Base-by-base conservation (phyloP, 2,113 vertebrate species). In the Lanius ludovicianus region DNA sequence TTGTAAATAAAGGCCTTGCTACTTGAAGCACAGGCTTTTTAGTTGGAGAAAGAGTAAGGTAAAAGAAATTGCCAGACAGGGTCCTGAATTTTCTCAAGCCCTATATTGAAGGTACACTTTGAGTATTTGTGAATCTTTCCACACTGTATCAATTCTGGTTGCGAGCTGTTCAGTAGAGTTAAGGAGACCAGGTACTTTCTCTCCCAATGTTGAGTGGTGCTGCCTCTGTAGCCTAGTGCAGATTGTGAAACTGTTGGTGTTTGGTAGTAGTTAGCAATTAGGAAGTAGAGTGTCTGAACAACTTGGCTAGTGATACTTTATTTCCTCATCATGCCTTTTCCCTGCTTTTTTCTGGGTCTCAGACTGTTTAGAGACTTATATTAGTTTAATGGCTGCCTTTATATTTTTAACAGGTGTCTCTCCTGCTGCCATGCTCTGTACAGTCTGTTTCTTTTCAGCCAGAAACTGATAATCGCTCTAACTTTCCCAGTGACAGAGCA, bases 391-490 rank as follows among this genome's bases (percentile, higher is more conserved):
- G 41, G 2, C 37, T 78, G 41, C 17, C 35, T 88, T 91, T 77
- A 0, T 93, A 7, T 90, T 76, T 91, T 95, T 47, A 75, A 93
- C 95, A 99, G 99, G 98, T 99, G 23, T 99, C 98, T 92, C 98
- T 98, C 14, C 95, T 96, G 73, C 97, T 98, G 80, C 98, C 98
- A 14, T 98, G 98, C 44, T 98, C 99, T 93, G 98, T 99, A 83
- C 99, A 99, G 84, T 99, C 99, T 41, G 99, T 99, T 92, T 98
- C 99, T 10, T 99, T 99, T 96, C 99, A 99, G 91, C 99, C 99
- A 44, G 99, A 99, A 95, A 99, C 99, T 8, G 99, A 99, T 97
- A 99, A 99, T 97, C 98, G 99, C 31, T 99, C 99, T 63, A 99
- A 99, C 96, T 99, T 99, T 44, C 96, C 97, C 59, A 99, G 98